Base-by-base conservation (phyloP, 2,113 vertebrate genomes). In the Hippopotamus amphibius region DNA sequence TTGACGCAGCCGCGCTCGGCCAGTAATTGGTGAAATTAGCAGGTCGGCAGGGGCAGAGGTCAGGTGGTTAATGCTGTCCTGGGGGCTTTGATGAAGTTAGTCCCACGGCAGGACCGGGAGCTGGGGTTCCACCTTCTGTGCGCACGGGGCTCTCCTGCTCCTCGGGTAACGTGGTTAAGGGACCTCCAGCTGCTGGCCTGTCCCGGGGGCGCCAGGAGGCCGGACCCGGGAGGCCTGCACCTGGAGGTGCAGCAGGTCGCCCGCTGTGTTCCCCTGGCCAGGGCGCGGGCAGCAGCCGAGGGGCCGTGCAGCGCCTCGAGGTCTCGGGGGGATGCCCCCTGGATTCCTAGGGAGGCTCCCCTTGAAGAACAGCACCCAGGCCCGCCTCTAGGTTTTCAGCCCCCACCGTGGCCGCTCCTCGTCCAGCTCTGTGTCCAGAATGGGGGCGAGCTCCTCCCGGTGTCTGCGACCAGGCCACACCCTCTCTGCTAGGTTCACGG, bases 1-100 rank as follows among this genome's bases (percentile, higher is more conserved):
- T 99, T 99, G 99, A 99, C 98, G 99, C 99, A 98, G 99, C 98
- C 98, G 98, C 98, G 98, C 98, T 99, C 98, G 98, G 98, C 98
- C 77, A 98, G 98, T 99, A 98, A 99, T 99, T 99, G 99, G 98
- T 98, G 99, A 99, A 99, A 99, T 99, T 99, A 99, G 99, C 99
- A 99, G 99, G 98, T 99, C 98, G 98, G 98, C 80, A 16, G 95
- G 98, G 99, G 98, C 99, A 99, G 98, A 99, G 99, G 99, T 99
- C 99, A 98, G 98, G 96, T 84, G 79, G 98, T 99, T 99, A 99
- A 99, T 99, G 99, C 98, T 92, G 92, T 98, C 85, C 98, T 96
- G 97, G 98, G 98, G 98, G 97, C 97, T 98, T 98, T 98, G 98
- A 99, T 98, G 98, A 98, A 98, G 98, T 98, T 96, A 98, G 98